Evolutionary conservation across 2,888 invertebrate species (phyloP), one percentile per base, ranked within the genome.

Genomic region (Abrostola tripartita): DNA sequence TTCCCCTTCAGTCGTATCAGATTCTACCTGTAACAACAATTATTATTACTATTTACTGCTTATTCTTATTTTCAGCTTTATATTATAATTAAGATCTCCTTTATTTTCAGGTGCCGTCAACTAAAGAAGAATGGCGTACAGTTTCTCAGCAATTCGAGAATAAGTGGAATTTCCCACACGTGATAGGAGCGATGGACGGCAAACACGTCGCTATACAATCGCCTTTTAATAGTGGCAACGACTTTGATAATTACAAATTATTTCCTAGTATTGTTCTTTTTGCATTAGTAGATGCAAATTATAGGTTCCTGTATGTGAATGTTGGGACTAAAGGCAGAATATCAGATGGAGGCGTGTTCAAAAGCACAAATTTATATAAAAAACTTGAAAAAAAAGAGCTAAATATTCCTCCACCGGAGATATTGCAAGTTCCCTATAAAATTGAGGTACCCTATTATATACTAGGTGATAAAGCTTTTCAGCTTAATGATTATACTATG

Each of bases 111-210:
- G 36, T 74, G 54, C 76, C 76, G 49, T 37, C 51, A 42, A 76
- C 62, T 52, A 56, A 76, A 71, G 64, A 82, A 73, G 79, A 84
- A 61, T 86, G 85, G 84, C 67, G 69, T 14, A 55, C 64, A 64
- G 52, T 83, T 24, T 70, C 81, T 49, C 50, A 52, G 40, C 14
- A 68, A 53, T 85, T 82, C 65, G 66, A 80, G 38, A 60, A 79
- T 50, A 67, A 71, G 51, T 87, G 85, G 86, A 79, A 86, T 74
- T 87, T 87, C 59, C 87, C 86, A 61, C 81, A 85, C 51, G 79
- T 72, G 35, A 24, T 84, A 37, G 87, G 80, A 37, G 81, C 86
- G 6, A 81, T 86, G 61, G 85, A 88, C 61, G 88, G 87, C 6
- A 88, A 89, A 72, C 86, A 78, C 5, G 58, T 63, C 71, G 52